A percentile compares a stretch with the other conserved stretches of the same genome.
Conservation (phyloP, 2,113 vertebrate genomes). For the Halichoerus grypus region DNA sequence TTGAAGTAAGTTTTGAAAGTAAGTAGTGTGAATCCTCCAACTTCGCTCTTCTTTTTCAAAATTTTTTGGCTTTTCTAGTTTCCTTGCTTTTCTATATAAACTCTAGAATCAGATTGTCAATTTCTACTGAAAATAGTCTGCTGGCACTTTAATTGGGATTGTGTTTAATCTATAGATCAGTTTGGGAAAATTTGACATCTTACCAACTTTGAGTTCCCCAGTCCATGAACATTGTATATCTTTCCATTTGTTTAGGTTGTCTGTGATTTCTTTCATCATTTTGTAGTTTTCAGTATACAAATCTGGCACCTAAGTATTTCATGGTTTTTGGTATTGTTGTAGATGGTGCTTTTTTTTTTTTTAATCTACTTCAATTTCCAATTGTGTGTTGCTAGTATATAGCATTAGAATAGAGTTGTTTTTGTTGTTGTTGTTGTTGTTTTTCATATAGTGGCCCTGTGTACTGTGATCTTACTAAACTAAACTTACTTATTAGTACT, state of each 20-base stretch:
- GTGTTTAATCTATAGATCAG: not conserved
- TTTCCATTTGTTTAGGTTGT: not conserved
- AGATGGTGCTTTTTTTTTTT: not conserved
- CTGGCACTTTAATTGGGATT: not conserved
- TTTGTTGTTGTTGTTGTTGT: not conserved
- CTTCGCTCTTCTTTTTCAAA: not conserved
- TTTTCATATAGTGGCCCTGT: not conserved
- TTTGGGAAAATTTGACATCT: not conserved
- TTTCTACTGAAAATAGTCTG: not conserved
- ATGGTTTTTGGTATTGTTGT: not conserved
- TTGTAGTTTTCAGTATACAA: constrained; percentile 26
- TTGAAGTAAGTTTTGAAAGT: not conserved
- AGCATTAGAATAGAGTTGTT: not conserved
- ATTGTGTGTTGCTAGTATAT: not conserved
- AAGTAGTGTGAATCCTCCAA: not conserved
- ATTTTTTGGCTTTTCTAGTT: constrained; percentile 6
- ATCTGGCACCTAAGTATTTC: not conserved
- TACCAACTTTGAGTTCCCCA: not conserved
- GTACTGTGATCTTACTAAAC: constrained; percentile 5
- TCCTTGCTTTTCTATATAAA: not conserved
- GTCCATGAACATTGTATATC: not conserved
- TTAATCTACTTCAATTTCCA: constrained; percentile 5
- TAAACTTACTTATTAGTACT: constrained; percentile 14
- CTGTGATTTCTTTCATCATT: constrained; percentile 26
- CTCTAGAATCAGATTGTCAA: constrained; percentile 9